phyloP scores from a whole-genome alignment of 2,888 invertebrate species.

The Yponomeuta malinellus region DNA sequence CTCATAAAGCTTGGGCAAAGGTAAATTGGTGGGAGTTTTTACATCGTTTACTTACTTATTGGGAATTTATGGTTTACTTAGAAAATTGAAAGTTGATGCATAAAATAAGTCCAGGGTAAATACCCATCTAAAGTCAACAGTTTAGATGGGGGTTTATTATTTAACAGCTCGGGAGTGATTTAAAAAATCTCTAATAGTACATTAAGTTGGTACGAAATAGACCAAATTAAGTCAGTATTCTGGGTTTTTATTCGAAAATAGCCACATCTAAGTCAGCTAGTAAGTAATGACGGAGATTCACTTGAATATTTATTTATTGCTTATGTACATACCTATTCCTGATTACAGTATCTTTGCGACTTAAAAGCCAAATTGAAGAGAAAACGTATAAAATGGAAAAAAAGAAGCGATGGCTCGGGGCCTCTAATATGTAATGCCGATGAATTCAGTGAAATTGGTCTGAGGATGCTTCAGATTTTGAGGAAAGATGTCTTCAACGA shows the following conservation, averaged over 20 bases:
- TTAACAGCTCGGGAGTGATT: no score
- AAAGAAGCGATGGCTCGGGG: conserved; percentile 24
- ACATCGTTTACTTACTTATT: not conserved
- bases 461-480: conserved; percentile 27
- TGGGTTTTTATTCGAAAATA: no score
- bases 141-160: no score
- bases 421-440: conserved; percentile 25
- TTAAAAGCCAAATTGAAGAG: conserved; percentile 27
- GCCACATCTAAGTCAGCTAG: no score
- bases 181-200: no score
- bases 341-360: conserved; percentile 24
- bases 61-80: not conserved
- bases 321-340: no score
- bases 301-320: no score
- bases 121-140: not conserved
- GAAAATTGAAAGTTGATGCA: no score
- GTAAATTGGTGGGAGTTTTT: conserved; percentile 15
- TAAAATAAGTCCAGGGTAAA: no score
- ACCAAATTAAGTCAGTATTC: no score
- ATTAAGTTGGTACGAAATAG: no score
- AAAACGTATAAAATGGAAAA: conserved; percentile 26
- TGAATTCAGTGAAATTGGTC: conserved; percentile 25
- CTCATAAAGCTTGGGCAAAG: conserved; percentile 24
- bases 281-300: no score
- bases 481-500: conserved; percentile 2